phyloP scores from a whole-genome alignment of 1,140 invertebrate species.

The Drepana arcuata region DNA sequence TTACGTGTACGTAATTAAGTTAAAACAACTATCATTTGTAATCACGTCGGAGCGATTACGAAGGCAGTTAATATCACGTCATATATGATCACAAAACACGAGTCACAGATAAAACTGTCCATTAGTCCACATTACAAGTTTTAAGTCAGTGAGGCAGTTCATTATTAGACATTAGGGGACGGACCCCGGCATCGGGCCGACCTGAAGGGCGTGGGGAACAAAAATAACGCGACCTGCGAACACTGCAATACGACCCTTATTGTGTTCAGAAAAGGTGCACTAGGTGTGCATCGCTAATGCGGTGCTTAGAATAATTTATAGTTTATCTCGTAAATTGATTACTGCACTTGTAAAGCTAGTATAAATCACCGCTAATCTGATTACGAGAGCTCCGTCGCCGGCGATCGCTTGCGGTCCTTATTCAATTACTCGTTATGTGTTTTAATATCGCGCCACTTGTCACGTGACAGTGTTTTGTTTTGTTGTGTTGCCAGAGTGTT shows the following conservation, averaged over 20 bases:
- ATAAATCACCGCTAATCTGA: slow-evolving; percentile 48
- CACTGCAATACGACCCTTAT: too few relatives aligned
- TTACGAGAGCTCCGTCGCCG: slow-evolving; percentile 20
- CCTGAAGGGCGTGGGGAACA: too few relatives aligned
- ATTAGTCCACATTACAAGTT: slow-evolving; percentile 21
- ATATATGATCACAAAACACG: too few relatives aligned
- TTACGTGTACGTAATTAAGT: too few relatives aligned
- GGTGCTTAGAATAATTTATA: slow-evolving; percentile 39
- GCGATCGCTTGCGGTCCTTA: slow-evolving; percentile 27
- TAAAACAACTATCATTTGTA: too few relatives aligned
- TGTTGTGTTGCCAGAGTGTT: neutral
- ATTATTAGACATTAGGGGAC: slow-evolving; percentile 36
- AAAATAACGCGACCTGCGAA: too few relatives aligned
- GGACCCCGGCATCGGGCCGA: too few relatives aligned
- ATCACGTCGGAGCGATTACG: neutral
- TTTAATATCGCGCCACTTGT: slow-evolving; percentile 8
- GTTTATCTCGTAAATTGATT: slow-evolving; percentile 50
- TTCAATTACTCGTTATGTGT: slow-evolving; percentile 26
- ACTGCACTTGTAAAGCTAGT: slow-evolving; percentile 33
- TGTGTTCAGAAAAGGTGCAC: too few relatives aligned
- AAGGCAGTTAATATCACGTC: slow-evolving; percentile 2
- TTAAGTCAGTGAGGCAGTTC: slow-evolving; percentile 26
- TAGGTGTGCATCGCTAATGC: too few relatives aligned
- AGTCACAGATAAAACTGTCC: slow-evolving; percentile 8
- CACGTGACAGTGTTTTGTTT: neutral